Evolutionary conservation across 2,113 vertebrate genomes (phyloP), one percentile per base, ranked within the genome.

Genomic region (Rhynchomys soricoides): DNA sequence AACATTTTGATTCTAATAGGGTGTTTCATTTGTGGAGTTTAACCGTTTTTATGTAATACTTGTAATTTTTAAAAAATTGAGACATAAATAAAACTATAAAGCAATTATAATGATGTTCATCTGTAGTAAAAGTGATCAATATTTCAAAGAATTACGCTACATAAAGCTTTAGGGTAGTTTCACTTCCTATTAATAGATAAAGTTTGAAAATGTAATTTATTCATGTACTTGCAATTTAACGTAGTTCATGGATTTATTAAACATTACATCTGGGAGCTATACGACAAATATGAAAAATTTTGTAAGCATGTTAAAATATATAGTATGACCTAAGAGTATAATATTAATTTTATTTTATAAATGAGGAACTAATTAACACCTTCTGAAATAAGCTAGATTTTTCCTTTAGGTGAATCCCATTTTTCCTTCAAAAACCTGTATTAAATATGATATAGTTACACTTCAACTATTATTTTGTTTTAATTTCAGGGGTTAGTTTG

Each of bases 401-500:
- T 59, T 95, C 78, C 29, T 40, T 90, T 70, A 93, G 43, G n/a
- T 78, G 68, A 89, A n/a, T 96, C 29, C 1, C 5, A 71, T 55
- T 66, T 21, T 52, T 96, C 92, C 6, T 68, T 21, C 2, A 66
- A 2, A 82, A 79, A 55, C 1, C 86, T 90, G 94, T 82, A 0
- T 74, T 83, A 43, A 82, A 86, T 68, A 68, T 34, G 29, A 50
- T 79, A 89, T 48, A 95, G 24, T 77, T 15, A 91, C 4, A 45
- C 50, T 34, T 73, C 57, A 34, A 34, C 66, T 68, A 68, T 68
- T 93, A 22, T 95, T 93, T 81, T 37, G 12, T 95, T 91, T 74
- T 31, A 6, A 86, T 94, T 96, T 88, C 73, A 98, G 97, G 57
- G 52, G 29, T 34, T 62, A 0, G 55, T 55, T 93, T 57, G 64